These are phyloP conservation scores for Rallus limicola DNA, from an alignment of 2,113 vertebrate genomes.

Conservation along the genomic window DNA sequence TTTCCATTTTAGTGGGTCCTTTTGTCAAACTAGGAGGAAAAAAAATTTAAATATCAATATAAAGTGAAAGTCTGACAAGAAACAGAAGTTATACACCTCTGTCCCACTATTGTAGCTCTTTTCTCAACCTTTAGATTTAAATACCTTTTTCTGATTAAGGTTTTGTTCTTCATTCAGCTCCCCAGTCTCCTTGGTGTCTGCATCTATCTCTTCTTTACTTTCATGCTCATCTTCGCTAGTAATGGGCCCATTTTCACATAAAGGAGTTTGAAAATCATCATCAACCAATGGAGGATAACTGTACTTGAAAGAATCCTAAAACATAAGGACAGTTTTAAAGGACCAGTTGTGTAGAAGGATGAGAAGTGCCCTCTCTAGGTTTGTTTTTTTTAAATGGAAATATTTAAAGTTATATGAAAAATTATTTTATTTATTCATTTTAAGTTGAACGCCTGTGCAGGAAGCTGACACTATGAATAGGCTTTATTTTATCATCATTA, in stretches of 20 bases:
- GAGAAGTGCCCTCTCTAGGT: not conserved
- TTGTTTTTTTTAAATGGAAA: not conserved
- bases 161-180: slow-evolving; percentile 84
- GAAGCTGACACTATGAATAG: not conserved
- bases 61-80: not conserved
- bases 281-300: slow-evolving; percentile 96
- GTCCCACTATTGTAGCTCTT: not conserved
- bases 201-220: slow-evolving; percentile 87
- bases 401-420: not conserved
- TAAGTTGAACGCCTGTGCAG: not conserved
- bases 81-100: not conserved
- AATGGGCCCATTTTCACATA: slow-evolving; percentile 92
- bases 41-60: not conserved
- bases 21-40: not conserved
- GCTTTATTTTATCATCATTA: not conserved
- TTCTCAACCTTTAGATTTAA: not conserved
- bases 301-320: slow-evolving; percentile 93
- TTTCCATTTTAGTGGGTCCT: not conserved
- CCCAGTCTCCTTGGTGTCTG: slow-evolving; percentile 82
- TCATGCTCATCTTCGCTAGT: slow-evolving; percentile 91
- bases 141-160: slow-evolving; percentile 89
- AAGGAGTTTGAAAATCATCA: slow-evolving; percentile 95
- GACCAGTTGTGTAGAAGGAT: not conserved
- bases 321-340: slow-evolving; percentile 9
- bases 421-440: not conserved